A percentile compares a stretch with the other conserved stretches of the same genome.
Evolutionary conservation across 2,113 vertebrate species (phyloP).

Genomic region (Emydocephalus ijimae): DNA sequence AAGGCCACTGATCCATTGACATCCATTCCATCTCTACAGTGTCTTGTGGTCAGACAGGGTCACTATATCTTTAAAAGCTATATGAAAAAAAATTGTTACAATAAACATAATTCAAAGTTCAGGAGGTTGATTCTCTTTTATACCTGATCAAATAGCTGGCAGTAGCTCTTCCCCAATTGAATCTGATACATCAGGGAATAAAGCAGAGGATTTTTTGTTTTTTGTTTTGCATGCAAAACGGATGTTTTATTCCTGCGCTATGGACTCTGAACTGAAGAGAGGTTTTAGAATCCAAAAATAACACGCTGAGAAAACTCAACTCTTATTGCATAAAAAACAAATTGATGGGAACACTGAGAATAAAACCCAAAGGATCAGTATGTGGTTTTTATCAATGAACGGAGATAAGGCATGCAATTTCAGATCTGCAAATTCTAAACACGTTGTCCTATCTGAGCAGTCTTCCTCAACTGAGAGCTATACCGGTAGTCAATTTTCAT

Average conservation of each 20-base stretch:
- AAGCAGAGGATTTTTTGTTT: neutral
- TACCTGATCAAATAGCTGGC: neutral
- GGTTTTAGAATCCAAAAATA: neutral
- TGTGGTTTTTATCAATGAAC: neutral
- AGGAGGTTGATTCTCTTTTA: neutral
- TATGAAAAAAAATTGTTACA: neutral
- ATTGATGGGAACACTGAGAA: neutral
- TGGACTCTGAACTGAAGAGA: neutral
- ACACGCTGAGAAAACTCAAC: neutral
- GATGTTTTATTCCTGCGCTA: neutral
- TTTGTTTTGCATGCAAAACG: neutral
- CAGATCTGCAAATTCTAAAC: no score
- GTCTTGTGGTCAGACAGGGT: no score
- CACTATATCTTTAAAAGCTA: neutral
- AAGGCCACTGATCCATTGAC: neutral
- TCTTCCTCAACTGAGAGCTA: no score
- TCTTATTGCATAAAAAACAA: neutral
- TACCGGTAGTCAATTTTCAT: neutral
- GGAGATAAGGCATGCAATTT: no score
- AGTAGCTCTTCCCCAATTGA: neutral
- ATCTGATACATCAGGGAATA: neutral
- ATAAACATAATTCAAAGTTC: neutral
- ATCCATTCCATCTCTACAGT: neutral
- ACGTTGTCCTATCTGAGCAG: no score
- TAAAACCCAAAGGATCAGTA: neutral